A percentile compares a stretch with the other conserved stretches of the same genome.
Conservation (phyloP, 1,140 invertebrate species). For the Drosophila takahashii region DNA sequence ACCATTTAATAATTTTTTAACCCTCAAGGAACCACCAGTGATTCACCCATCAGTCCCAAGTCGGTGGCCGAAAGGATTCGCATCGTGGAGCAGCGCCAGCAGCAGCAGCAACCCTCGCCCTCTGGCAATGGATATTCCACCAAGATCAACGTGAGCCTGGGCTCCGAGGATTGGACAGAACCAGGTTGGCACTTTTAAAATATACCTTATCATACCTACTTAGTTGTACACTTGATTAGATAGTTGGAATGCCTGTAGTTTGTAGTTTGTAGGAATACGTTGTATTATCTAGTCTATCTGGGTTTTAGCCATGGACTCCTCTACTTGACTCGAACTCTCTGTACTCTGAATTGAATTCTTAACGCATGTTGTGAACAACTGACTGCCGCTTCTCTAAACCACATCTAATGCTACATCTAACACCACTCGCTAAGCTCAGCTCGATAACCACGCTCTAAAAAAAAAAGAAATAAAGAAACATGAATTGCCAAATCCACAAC, state of each 20-base stretch:
- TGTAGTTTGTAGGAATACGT: slow-evolving; percentile 23
- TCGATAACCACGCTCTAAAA: slow-evolving; percentile 46
- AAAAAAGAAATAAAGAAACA: slow-evolving; percentile 11
- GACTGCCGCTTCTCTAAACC: slow-evolving; percentile 45
- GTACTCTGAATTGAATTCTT: slow-evolving; percentile 43
- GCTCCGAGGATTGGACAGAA: slow-evolving; percentile 68
- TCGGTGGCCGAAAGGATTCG: slow-evolving; percentile 85
- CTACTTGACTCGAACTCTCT: slow-evolving; percentile 67
- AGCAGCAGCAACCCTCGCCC: slow-evolving; percentile 53
- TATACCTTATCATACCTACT: slow-evolving; percentile 3
- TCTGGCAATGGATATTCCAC: slow-evolving; percentile 86
- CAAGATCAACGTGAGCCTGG: slow-evolving; percentile 85
- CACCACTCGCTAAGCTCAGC: slow-evolving; percentile 49
- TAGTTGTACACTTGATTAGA: slow-evolving; percentile 31
- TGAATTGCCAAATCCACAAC: slow-evolving; percentile 60
- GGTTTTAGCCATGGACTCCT: slow-evolving; percentile 66
- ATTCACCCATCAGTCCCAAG: slow-evolving; percentile 69
- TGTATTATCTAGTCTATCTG: slow-evolving; percentile 44
- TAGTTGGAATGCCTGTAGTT: slow-evolving; percentile 63
- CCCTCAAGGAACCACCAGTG: slow-evolving; percentile 24
- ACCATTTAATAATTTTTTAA: too few relatives aligned
- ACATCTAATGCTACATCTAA: slow-evolving; percentile 52
- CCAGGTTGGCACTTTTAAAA: slow-evolving; percentile 61
- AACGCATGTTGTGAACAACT: slow-evolving; percentile 68
- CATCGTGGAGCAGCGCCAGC: slow-evolving; percentile 74